Evolutionary conservation across 2,888 invertebrate species (phyloP).

Genomic region (Baccha elongata): DNA sequence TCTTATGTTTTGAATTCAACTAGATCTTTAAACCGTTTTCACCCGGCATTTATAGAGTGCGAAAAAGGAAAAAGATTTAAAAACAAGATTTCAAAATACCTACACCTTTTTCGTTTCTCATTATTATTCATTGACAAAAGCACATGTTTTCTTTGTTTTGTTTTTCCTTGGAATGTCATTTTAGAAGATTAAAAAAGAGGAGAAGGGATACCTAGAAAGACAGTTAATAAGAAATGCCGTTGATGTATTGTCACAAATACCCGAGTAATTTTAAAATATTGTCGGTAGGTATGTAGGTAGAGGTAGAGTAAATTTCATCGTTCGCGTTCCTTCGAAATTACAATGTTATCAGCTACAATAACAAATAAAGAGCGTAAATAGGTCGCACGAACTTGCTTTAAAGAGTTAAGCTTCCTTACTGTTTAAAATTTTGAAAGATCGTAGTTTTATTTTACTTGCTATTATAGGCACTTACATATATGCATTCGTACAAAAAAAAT

Average conservation of each 20-base stretch:
- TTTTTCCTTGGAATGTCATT: constrained; percentile 3
- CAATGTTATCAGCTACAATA: constrained; percentile 32
- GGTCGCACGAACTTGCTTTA: too few species aligned
- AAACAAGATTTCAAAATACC: constrained; percentile 16
- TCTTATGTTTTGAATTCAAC: constrained; percentile 33
- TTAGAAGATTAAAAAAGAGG: neutral
- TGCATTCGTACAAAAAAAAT: too few species aligned
- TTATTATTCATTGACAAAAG: constrained; percentile 24
- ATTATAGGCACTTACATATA: too few species aligned
- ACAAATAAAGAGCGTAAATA: neutral
- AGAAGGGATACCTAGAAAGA: constrained; percentile 4
- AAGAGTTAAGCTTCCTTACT: too few species aligned
- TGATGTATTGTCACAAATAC: neutral
- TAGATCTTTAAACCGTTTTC: constrained; percentile 26
- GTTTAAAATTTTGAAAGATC: too few species aligned
- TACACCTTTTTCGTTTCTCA: constrained; percentile 12
- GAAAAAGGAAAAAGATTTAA: constrained; percentile 11
- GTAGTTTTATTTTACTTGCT: too few species aligned
- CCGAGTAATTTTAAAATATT: neutral
- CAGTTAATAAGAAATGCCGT: constrained; percentile 4
- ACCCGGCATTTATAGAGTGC: constrained; percentile 49
- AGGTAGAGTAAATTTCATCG: too few species aligned
- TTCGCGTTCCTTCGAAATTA: too few species aligned
- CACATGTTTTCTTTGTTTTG: constrained; percentile 36
- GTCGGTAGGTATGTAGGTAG: constrained; percentile 32